These are phyloP conservation scores for Palaemon carinicauda DNA, from an alignment of 1,140 invertebrate species.

Conservation along the genomic window DNA sequence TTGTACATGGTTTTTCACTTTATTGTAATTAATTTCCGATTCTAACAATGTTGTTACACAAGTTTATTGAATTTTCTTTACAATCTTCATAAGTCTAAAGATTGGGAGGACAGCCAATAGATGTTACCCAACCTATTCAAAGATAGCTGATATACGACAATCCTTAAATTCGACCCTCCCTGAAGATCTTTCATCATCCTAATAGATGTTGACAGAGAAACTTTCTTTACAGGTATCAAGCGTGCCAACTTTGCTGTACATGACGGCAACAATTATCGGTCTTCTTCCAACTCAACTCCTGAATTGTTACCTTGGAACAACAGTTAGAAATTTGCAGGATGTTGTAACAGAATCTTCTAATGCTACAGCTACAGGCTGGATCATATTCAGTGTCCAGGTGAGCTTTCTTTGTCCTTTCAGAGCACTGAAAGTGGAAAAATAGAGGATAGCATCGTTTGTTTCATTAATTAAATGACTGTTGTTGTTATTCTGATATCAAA, in stretches of 20 bases:
- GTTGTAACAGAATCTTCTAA: constrained; percentile 29
- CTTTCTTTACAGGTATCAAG: constrained; percentile 13
- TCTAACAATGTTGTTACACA: too few species aligned
- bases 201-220: neutral
- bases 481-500: neutral
- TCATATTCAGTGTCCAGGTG: constrained; percentile 32
- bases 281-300: constrained; percentile 36
- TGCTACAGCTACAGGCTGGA: constrained; percentile 32
- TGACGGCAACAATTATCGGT: constrained; percentile 24
- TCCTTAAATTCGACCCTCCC: neutral
- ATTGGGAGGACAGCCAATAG: too few species aligned
- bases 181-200: neutral
- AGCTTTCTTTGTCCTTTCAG: too few species aligned
- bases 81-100: too few species aligned
- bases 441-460: too few species aligned
- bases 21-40: too few species aligned
- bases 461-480: too few species aligned
- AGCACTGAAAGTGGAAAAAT: too few species aligned
- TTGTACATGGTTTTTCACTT: too few species aligned
- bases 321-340: constrained; percentile 33
- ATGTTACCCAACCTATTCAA: too few species aligned
- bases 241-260: constrained; percentile 31
- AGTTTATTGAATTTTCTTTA: too few species aligned
- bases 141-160: too few species aligned
- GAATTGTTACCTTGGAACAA: constrained; percentile 43